These are phyloP conservation scores for Labeo calbasu DNA, from an alignment of 2,797 vertebrate species.

Conservation along the genomic window DNA sequence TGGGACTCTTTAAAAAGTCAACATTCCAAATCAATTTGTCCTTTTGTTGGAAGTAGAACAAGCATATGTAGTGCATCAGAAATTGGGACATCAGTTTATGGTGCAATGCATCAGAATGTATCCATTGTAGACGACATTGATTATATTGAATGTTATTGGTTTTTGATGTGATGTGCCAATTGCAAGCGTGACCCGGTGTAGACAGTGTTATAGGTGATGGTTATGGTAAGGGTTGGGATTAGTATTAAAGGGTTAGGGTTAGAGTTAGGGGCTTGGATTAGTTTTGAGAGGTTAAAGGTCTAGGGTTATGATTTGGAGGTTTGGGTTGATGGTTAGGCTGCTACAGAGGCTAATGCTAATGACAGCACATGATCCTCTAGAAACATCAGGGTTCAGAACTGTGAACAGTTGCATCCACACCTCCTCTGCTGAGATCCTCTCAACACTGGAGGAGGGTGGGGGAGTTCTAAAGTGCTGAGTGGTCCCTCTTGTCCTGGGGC, in stretches of 20 bases:
- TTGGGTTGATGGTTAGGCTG: conserved; percentile 26
- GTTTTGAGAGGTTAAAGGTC: conserved; percentile 4
- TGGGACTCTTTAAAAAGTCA: background rate
- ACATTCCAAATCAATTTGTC: conserved; percentile 15
- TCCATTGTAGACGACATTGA: background rate
- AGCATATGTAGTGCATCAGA: background rate
- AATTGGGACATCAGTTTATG: background rate
- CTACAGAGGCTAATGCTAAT: conserved; percentile 49
- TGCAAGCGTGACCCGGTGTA: background rate
- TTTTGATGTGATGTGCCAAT: background rate
- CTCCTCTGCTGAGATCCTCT: conserved; percentile 42
- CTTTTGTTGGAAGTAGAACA: background rate
- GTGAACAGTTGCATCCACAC: conserved; percentile 25
- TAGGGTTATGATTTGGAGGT: conserved; percentile 6
- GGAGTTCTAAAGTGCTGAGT: conserved; percentile 57
- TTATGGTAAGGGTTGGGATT: background rate
- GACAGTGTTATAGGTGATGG: background rate
- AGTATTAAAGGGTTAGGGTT: conserved; percentile 2
- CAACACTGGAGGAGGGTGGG: conserved; percentile 27
- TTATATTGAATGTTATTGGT: background rate
- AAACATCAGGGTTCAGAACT: conserved; percentile 29
- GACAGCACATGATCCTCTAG: conserved; percentile 40
- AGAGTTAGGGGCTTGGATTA: background rate
- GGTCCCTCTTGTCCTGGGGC: conserved; percentile 45
- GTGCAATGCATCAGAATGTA: background rate